Evolutionary conservation across 2,888 invertebrate genomes (phyloP), one percentile per base, ranked within the genome.

Genomic region (Toxonevra muliebris): DNA sequence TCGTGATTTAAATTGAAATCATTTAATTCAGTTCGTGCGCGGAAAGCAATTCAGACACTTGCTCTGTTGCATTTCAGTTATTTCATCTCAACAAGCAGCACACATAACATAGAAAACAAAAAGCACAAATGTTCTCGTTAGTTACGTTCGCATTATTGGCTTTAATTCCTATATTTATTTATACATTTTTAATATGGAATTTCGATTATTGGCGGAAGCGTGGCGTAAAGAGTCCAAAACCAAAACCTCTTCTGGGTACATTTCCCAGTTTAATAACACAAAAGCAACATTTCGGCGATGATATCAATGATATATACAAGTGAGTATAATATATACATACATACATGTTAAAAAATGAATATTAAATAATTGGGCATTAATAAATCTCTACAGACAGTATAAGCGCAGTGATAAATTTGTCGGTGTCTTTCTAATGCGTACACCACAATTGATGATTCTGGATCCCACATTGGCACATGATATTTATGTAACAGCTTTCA

Each of bases 401-500:
- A 78, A 79, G 12, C 65, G 70, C 0, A 77, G 71, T 17, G 79
- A 84, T 2, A 78, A 78, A 64, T 84, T 84, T 64, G 80, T 87
- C 13, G 88, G 88, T 0, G 76, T 86, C 5, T 88, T 78, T 68
- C 73, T 77, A 9, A 69, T 84, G 45, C 78, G 81, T 1, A 74
- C 76, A 0, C 87, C 87, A 0, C 73, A 84, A 50, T 61, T 87
- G 3, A 55, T 87, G 15, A 13, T 87, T 1, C 73, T 82, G 11
- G 86, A 86, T 66, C 84, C 85, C 1, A 81, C 85, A 1, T 64
- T 86, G 10, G 77, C 85, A n/a, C 79, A 76, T 65, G 82, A 84
- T 55, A 76, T 87, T 7, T 75, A 86, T n/a, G 84, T 87, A n/a
- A 86, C 80, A 12, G 84, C 86, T 13, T 87, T 87, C 50, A 79